phyloP scores from a whole-genome alignment of 2,113 vertebrate species.

The Microtus pennsylvanicus region DNA sequence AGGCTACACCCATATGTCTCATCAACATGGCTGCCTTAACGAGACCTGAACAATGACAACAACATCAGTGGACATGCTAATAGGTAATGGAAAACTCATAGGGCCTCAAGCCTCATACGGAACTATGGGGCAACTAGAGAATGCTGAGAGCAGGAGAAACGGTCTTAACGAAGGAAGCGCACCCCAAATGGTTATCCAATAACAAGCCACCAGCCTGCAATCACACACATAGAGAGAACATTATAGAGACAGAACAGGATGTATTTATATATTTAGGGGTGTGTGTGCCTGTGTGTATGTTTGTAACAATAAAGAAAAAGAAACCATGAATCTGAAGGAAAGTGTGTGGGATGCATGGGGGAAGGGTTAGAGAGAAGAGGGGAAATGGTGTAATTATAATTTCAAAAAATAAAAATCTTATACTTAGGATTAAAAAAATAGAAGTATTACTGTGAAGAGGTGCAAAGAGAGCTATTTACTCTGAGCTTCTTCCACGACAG shows the following conservation, averaged over 20 bases:
- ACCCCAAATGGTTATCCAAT: not conserved
- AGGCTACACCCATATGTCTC: not conserved
- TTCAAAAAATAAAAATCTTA: not conserved
- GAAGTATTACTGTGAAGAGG: not conserved
- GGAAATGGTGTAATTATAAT: not conserved
- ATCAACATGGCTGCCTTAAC: not conserved
- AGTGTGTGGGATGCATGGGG: too few relatives aligned
- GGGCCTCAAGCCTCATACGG: not conserved
- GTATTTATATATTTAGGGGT: not conserved
- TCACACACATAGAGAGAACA: not conserved
- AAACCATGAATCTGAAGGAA: too few relatives aligned
- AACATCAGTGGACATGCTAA: not conserved
- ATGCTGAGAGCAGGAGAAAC: not conserved
- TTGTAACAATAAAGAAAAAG: too few relatives aligned
- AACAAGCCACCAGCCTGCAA: not conserved
- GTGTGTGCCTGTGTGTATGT: too few relatives aligned
- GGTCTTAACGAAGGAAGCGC: not conserved
- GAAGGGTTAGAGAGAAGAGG: too few relatives aligned
- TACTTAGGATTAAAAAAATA: not conserved
- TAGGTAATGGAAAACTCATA: not conserved
- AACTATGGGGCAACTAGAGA: not conserved
- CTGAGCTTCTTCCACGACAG: not conserved
- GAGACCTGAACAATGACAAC: not conserved
- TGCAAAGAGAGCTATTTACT: not conserved
- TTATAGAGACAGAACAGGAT: not conserved